Evolutionary conservation across 2,113 vertebrate genomes (phyloP), one percentile per base, ranked within the genome.

Genomic region (Hylia prasina): DNA sequence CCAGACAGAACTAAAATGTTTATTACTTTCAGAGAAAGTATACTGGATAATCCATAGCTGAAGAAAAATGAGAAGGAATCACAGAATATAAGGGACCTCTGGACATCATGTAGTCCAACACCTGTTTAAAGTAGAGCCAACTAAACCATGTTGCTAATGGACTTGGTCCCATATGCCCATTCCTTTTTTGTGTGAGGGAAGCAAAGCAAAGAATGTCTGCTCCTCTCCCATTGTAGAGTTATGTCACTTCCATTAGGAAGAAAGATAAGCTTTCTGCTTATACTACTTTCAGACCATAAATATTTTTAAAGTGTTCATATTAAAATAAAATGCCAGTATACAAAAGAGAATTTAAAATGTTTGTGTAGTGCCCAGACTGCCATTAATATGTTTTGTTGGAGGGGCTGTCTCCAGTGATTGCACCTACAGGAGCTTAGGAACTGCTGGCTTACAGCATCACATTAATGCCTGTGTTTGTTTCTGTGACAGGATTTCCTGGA

Each of bases 401-500:
- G 42, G 3, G 24, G 47, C 69, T 68, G n/a, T 75, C 33, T 60
- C 16, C 53, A 60, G 3, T 18, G 39, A 40, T 12, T 60, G 30
- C 11, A 25, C 14, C 39, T 21, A 25, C 1, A 58, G n/a, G 51
- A 71, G 15, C 31, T 53, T 25, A 82, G 58, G 58, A 73, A 6
- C 68, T 76, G 10, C 56, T 82, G 89, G 25, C 48, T 85, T 85
- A 11, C 45, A 64, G 33, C 42, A 27, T 44, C 53, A 3, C 2
- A 2, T 30, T 42, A 65, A 60, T 60, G 31, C 61, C 45, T 44
- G 33, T 54, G 48, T 60, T 94, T 82, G 15, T 87, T 88, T 69
- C 27, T 91, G 66, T 66, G 47, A 10, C 96, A 99, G 99, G 97
- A 91, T n/a, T 99, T 99, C 82, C 94, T 99, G 91, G 95, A 98